phyloP scores from a whole-genome alignment of 2,113 vertebrate genomes.

The Aramus guarauna region DNA sequence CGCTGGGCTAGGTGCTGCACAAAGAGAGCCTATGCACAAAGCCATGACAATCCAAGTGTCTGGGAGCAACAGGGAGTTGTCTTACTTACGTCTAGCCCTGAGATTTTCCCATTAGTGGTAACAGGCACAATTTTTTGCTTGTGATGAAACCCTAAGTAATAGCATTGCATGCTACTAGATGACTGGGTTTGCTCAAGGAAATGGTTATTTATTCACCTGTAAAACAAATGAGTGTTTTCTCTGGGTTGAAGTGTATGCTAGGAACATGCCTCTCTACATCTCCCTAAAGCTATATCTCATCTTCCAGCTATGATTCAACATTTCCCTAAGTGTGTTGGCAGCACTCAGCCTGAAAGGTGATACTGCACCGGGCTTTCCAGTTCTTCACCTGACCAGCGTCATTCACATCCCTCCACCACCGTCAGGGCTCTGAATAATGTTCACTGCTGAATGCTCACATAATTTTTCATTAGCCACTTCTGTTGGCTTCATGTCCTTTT shows the following conservation, averaged over 20 bases:
- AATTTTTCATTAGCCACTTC: constrained; percentile 38
- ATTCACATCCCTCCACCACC: neutral
- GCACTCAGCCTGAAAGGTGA: constrained; percentile 36
- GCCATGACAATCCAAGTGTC: neutral
- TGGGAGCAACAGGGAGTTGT: neutral
- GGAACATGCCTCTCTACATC: neutral
- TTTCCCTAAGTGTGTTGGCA: constrained; percentile 30
- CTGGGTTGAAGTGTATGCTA: neutral
- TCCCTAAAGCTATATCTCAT: neutral
- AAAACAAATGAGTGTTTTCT: neutral
- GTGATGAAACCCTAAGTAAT: neutral
- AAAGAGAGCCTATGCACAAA: neutral
- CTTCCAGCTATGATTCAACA: neutral
- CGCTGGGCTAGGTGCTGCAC: neutral
- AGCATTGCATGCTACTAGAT: neutral
- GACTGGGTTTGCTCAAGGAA: neutral
- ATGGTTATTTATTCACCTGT: constrained; percentile 32
- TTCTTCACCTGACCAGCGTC: neutral
- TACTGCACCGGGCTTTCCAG: neutral
- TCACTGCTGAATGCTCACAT: neutral
- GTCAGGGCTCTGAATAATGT: neutral
- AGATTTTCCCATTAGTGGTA: neutral
- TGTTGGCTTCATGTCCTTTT: neutral
- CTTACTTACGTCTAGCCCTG: neutral
- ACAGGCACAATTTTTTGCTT: neutral